Percentiles rank a stretch among this genome's conserved stretches.
Evolutionary conservation across 2,113 vertebrate species (phyloP).

Genomic region (Mesembrinibis cayennensis): DNA sequence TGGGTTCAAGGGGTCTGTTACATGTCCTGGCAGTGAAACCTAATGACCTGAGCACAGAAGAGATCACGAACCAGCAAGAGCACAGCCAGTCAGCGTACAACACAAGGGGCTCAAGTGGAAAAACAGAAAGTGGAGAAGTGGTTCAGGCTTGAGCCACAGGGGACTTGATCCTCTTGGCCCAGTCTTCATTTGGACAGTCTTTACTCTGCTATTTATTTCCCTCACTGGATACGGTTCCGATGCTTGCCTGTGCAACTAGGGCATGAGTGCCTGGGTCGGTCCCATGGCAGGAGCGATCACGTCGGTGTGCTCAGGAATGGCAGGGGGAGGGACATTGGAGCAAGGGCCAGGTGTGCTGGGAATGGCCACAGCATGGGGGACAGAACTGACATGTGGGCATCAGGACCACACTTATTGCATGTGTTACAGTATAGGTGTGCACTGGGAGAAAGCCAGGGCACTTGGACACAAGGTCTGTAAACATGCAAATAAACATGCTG

Average conservation of each 20-base stretch:
- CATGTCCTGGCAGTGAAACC: neutral
- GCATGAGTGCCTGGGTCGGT: neutral
- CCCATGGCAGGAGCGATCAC: fast-evolving
- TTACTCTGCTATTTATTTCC: neutral
- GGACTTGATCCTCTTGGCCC: neutral
- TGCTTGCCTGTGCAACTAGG: neutral
- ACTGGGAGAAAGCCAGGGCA: neutral
- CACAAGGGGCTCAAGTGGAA: no score
- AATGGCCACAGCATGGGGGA: neutral
- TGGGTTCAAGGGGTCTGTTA: no score
- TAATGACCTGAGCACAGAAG: neutral
- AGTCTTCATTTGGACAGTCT: neutral
- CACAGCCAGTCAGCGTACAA: neutral
- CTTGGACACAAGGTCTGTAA: neutral
- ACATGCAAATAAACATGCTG: neutral
- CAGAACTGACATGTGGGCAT: neutral
- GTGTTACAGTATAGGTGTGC: no score
- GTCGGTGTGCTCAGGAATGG: neutral
- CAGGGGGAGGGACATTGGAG: neutral
- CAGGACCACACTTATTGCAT: neutral
- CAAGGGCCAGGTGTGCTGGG: neutral
- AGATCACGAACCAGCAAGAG: neutral
- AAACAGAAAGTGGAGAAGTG: neutral
- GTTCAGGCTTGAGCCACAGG: neutral
- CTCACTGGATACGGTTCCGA: neutral